Conservation (phyloP, 2,888 invertebrate genomes). For the Microctonus hyperodae region DNA sequence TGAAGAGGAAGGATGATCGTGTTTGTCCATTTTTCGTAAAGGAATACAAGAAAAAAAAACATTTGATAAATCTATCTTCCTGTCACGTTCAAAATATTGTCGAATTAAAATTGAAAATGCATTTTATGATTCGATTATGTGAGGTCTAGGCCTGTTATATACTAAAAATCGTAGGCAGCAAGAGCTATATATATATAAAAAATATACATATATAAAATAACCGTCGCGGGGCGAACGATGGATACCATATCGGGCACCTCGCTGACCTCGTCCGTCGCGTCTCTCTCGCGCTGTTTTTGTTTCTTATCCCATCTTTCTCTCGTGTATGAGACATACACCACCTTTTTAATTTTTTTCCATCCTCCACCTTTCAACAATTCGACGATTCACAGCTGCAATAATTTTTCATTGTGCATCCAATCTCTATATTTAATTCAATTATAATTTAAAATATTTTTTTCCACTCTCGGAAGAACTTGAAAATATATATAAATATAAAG, state of each 20-base stretch:
- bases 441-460: background rate
- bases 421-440: constrained; percentile 33
- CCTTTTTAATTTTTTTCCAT: constrained; percentile 38
- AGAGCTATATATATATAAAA: constrained; percentile 12
- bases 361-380: constrained; percentile 27
- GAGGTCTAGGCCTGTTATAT: constrained; percentile 28
- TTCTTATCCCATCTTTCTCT: constrained; percentile 42
- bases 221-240: constrained; percentile 55
- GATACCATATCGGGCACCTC: constrained; percentile 63
- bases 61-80: background rate
- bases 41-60: background rate
- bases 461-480: background rate
- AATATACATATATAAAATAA: constrained; percentile 50
- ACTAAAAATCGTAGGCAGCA: constrained; percentile 54
- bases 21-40: background rate
- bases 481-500: constrained; percentile 2
- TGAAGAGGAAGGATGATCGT: background rate
- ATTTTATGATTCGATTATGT: constrained; percentile 3
- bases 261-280: constrained; percentile 59
- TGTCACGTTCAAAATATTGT: background rate
- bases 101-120: constrained; percentile 12
- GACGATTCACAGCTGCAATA: constrained; percentile 10
- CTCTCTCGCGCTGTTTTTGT: constrained; percentile 50
- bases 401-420: constrained; percentile 24
- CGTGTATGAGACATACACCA: constrained; percentile 31